Conservation (phyloP, 2,888 invertebrate species). For the Ectemnius continuus region DNA sequence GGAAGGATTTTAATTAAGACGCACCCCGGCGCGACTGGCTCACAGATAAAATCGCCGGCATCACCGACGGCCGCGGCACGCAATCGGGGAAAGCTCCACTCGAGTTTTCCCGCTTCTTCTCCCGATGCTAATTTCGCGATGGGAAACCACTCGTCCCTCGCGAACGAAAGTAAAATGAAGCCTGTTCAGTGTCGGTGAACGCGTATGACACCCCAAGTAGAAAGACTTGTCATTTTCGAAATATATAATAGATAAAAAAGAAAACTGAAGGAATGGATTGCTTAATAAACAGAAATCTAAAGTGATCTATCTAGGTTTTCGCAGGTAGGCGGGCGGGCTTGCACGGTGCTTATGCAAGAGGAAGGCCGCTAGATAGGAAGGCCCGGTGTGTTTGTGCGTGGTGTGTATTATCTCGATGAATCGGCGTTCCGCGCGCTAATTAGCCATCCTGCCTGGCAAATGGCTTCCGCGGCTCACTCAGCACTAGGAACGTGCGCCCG, state of each 20-base stretch:
- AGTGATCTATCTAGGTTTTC: conserved; percentile 18
- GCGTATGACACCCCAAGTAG: conserved; percentile 36
- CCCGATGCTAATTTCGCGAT: conserved; percentile 21
- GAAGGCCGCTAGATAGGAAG: conserved; percentile 50
- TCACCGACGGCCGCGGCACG: background rate
- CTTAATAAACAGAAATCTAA: no score
- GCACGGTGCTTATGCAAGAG: conserved; percentile 53
- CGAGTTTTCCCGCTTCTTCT: conserved; percentile 43
- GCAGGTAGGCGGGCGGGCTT: conserved; percentile 30
- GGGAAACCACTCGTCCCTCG: conserved; percentile 19
- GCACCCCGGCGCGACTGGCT: conserved; percentile 4
- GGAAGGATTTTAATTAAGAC: conserved; percentile 24
- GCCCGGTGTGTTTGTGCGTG: no score
- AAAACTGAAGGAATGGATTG: no score
- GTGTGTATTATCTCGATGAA: conserved; percentile 52
- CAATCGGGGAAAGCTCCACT: conserved; percentile 23
- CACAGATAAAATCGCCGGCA: conserved; percentile 19
- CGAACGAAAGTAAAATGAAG: background rate
- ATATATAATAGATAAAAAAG: no score
- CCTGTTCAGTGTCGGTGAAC: background rate
- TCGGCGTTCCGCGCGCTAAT: conserved; percentile 74
- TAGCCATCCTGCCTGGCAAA: conserved; percentile 74
- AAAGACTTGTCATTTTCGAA: background rate
- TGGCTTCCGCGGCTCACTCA: conserved; percentile 70
- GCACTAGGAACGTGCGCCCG: conserved; percentile 46